A percentile compares a stretch with the other conserved stretches of the same genome.
Conservation (phyloP, 1,140 invertebrate species). For the Steinernema feltiae region DNA sequence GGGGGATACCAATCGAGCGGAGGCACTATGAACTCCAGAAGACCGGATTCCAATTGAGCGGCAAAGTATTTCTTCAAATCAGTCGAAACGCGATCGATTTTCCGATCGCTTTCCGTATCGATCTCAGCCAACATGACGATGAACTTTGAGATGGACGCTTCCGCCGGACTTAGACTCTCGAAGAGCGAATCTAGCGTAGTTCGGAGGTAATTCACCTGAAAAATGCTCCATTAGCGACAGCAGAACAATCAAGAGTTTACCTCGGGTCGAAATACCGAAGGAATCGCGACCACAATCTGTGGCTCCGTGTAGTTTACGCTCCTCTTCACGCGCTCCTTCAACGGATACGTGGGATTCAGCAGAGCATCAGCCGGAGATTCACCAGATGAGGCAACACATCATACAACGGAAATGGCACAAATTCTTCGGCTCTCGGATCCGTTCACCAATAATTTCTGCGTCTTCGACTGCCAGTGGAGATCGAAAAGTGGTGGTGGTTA, state of each 20-base stretch:
- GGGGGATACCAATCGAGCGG: constrained; percentile 28
- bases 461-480: too few species aligned
- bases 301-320: neutral
- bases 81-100: neutral
- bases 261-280: neutral
- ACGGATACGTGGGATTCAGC: neutral
- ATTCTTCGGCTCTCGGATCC: neutral
- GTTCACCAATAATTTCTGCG: neutral
- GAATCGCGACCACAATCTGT: neutral
- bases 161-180: neutral
- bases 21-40: constrained; percentile 24
- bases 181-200: neutral
- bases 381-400: neutral
- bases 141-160: neutral
- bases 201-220: neutral
- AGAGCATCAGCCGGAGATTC: neutral
- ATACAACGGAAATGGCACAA: neutral
- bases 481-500: neutral
- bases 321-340: neutral
- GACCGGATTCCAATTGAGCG: neutral
- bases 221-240: neutral
- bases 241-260: neutral
- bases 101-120: neutral
- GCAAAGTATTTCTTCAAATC: neutral
- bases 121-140: neutral